Base-by-base conservation (phyloP, 2,113 vertebrate genomes). In the Brevimyrus niger region DNA sequence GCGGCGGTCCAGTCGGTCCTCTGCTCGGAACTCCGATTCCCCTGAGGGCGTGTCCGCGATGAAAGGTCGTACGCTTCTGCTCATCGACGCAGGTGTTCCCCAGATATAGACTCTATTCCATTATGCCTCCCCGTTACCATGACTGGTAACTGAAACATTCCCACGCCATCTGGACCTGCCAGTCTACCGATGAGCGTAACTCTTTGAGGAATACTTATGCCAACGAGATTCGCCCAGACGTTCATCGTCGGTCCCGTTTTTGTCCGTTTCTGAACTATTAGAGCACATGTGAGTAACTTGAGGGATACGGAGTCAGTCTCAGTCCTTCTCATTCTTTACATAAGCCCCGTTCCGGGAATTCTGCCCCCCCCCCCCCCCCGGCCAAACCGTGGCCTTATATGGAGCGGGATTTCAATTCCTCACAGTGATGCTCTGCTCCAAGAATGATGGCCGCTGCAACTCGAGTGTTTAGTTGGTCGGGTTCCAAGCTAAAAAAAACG, bases 321-420 rank as follows among this genome's bases (percentile, higher is more conserved):
- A 42, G 2, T 80, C 73, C 73, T 80, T 80, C 1, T 42, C 73
- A 42, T 80, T 80, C 73, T 80, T 80, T 80, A 80, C 23, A 83
- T 76, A 46, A 44, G 4, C n/a, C 86, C 87, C 88, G 92, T 93
- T 94, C 92, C 92, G 92, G 90, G 90, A 91, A 91, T 94, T 90
- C 53, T 61, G 53, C 5, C 92, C 86, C 92, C 87, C 73, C 53
- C 55, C 50, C 5, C 92, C 86, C 92, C 87, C 73, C 50, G 89
- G 92, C 91, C 89, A 90, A 80, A 87, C n/a, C 91, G 27, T 91
- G 88, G 83, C 95, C 95, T 94, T 95, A 93, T 95, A 95, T 93
- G 94, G 95, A 93, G 92, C 93, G 17, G 92, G 88, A 90, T 90
- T 94, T 94, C 93, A 92, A 94, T 95, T 92, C 89, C 87, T 84